Evolutionary conservation across 2,113 vertebrate species (phyloP).

Genomic region (Baryphthengus martii): DNA sequence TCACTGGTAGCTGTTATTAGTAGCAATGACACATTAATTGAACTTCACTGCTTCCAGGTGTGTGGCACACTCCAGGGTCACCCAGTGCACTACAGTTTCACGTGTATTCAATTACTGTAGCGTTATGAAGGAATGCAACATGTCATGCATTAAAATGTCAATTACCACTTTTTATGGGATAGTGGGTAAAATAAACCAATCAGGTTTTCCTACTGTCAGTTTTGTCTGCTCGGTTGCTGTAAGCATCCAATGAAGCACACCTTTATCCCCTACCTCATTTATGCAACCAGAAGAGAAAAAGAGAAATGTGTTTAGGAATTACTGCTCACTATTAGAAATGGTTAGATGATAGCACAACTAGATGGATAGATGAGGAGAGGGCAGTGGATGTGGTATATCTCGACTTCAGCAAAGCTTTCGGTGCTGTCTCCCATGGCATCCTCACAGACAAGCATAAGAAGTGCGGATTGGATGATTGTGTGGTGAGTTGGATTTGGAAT

Average conservation of each 20-base stretch:
- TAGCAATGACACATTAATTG: constrained; percentile 80
- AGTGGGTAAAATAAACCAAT: not conserved
- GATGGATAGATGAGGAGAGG: too few relatives aligned
- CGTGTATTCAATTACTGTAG: constrained; percentile 73
- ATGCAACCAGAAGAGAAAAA: not conserved
- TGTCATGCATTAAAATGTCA: constrained; percentile 48
- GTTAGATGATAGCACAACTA: too few relatives aligned
- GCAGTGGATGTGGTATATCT: too few relatives aligned
- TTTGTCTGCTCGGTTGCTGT: not conserved
- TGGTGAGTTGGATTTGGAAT: too few relatives aligned
- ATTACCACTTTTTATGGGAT: constrained; percentile 40
- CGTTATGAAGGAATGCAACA: constrained; percentile 58
- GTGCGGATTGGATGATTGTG: too few relatives aligned
- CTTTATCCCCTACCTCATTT: not conserved
- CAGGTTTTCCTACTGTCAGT: not conserved
- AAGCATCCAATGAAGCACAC: not conserved
- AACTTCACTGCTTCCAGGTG: constrained; percentile 80
- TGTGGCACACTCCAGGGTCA: constrained; percentile 78
- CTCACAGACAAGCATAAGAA: too few relatives aligned
- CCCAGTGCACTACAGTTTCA: constrained; percentile 55
- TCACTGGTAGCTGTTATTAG: constrained; percentile 71
- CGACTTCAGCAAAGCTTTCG: too few relatives aligned
- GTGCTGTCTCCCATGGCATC: too few relatives aligned
- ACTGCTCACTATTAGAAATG: not conserved
- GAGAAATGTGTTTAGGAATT: not conserved